Percentiles rank a stretch among this genome's conserved stretches.
phyloP scores from a whole-genome alignment of 2,888 invertebrate species.

The Malacosoma neustria region DNA sequence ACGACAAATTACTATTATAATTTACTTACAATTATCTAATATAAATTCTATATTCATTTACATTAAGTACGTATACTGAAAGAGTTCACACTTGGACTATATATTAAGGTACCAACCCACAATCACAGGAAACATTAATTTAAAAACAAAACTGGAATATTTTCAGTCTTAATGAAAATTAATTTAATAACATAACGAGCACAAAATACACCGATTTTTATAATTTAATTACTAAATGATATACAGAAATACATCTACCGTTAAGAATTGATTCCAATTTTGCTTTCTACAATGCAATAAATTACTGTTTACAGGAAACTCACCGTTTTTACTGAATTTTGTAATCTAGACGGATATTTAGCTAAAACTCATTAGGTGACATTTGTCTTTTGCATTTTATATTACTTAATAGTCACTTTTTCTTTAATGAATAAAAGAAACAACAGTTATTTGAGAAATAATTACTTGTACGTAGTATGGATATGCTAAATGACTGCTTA shows the following conservation, averaged over 20 bases:
- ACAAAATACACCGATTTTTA: constrained; percentile 19
- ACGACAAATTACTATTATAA: constrained; percentile 67
- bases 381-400: too few relatives aligned
- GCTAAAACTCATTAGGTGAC: too few relatives aligned
- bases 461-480: too few relatives aligned
- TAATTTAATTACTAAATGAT: constrained; percentile 59
- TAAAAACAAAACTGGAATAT: constrained; percentile 62
- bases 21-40: constrained; percentile 72
- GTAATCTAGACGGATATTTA: constrained; percentile 36
- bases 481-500: too few relatives aligned
- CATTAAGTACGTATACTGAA: constrained; percentile 76
- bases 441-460: too few relatives aligned
- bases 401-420: too few relatives aligned
- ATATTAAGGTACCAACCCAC: constrained; percentile 46
- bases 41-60: constrained; percentile 72
- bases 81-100: constrained; percentile 68
- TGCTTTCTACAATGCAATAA: constrained; percentile 57
- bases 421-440: too few relatives aligned
- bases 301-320: constrained; percentile 71
- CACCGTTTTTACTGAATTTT: constrained; percentile 56
- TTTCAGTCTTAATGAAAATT: constrained; percentile 70
- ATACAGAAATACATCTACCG: constrained; percentile 58
- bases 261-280: constrained; percentile 55
- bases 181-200: constrained; percentile 28
- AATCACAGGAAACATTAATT: constrained; percentile 38